Conservation (phyloP, 2,888 invertebrate genomes). For the Leptinotarsa tumamoca region DNA sequence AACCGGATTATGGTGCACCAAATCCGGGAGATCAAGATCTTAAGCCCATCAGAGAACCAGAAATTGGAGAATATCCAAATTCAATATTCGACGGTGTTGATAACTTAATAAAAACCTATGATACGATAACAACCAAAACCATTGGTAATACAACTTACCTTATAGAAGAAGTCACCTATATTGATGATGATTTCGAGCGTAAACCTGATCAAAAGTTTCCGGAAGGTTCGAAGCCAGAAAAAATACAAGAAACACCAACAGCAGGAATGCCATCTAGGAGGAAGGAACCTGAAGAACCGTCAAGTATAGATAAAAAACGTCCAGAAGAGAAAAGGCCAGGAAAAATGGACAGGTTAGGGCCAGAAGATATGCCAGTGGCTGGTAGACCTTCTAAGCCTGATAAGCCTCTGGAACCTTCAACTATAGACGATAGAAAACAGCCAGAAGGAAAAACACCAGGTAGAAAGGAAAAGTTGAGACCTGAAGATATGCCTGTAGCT, state of each 20-base stretch:
- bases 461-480: conserved; percentile 1
- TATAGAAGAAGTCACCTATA: not conserved
- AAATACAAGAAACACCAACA: conserved; percentile 13
- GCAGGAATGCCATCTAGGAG: conserved; percentile 22
- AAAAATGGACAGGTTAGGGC: not conserved
- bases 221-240: not conserved
- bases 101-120: not conserved
- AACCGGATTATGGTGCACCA: not conserved
- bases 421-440: conserved; percentile 21
- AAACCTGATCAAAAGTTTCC: not conserved
- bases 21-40: not conserved
- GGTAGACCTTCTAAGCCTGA: conserved; percentile 11
- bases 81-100: not conserved
- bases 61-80: conserved; percentile 7
- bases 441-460: conserved; percentile 21
- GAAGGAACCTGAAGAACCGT: conserved; percentile 17
- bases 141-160: not conserved
- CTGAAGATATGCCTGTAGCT: conserved; percentile 24
- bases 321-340: not conserved
- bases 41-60: not conserved
- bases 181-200: not conserved
- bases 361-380: conserved; percentile 25
- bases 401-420: not conserved
- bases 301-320: not conserved
- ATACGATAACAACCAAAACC: not conserved